Base-by-base conservation (phyloP, 2,888 invertebrate genomes). In the Ormyrus pomaceus region DNA sequence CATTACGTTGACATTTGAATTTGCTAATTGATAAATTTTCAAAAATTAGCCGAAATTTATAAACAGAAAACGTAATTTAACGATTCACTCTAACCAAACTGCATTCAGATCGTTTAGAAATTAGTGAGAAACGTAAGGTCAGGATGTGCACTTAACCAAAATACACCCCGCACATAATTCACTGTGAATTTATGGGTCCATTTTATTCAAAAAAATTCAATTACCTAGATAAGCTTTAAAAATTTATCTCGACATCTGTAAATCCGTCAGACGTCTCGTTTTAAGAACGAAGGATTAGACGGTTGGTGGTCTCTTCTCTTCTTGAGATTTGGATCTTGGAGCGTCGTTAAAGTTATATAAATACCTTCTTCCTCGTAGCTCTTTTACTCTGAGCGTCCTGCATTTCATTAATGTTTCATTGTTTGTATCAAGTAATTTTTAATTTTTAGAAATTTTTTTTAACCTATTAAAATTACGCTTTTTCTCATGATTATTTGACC, bases 201-300 rank as follows among this genome's bases (percentile, higher is more conserved):
- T 34, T 34, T 69, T 58, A 34, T 46, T 46, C 1, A 11, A 59
- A 51, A 59, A 61, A 71, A 34, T 61, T 71, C 71, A 71, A 71
- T 71, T 61, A 71, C n/a, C 11, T 1, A 8, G 10, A 61, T 51
- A 71, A 71, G 48, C 10, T 51, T 11, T 59, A 51, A 70, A 69
- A 55, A 51, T n/a, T 61, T 61, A 61, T 71, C 71, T 7, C 61
- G 8, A 71, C 53, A 71, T 71, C 71, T 71, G 19, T 53, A 71
- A 50, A 71, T 50, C 61, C 61, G 5, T 61, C 61, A n/a, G 51
- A 51, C 8, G 45, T 45, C 50, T 50, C 13, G 64, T 64, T 64
- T 73, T 19, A 71, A 59, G 64, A 71, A 46, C 55, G 45, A 45
- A 46, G 72, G 72, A 73, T 73, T 64, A 73, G 19, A 19, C 55